Percentiles rank a stretch among this genome's conserved stretches.
Conservation (phyloP, 2,888 invertebrate genomes). For the Penaeus monodon region DNA sequence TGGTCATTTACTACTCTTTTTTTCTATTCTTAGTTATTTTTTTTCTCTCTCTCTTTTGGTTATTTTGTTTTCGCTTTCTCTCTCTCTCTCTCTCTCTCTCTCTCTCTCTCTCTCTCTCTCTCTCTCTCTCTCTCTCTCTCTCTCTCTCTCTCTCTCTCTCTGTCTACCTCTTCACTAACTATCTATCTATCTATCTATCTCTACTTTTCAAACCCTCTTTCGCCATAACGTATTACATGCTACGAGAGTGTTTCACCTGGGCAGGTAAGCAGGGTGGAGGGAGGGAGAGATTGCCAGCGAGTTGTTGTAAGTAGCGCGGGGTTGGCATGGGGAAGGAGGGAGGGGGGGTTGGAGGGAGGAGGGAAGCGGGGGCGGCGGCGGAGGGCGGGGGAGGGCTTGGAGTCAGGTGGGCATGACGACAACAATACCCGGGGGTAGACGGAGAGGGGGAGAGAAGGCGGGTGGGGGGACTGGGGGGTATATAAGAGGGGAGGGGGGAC, state of each 20-base stretch:
- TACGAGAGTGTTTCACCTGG: not conserved
- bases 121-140: not conserved
- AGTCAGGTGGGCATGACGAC: slow-evolving; percentile 36
- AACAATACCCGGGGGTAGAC: slow-evolving; percentile 30
- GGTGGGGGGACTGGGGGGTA: not conserved
- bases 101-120: slow-evolving; percentile 2
- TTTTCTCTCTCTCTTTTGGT: no score
- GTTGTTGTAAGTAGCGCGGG: not conserved
- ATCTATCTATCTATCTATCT: not conserved
- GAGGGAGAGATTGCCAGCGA: not conserved
- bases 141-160: not conserved
- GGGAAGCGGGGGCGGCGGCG: not conserved
- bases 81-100: not conserved
- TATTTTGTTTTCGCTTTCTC: no score
- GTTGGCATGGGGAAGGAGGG: not conserved
- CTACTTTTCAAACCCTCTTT: not conserved
- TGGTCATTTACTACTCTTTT: no score
- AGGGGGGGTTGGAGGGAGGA: not conserved
- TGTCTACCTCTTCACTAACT: not conserved
- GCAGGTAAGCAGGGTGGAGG: not conserved
- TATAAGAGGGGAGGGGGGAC: not conserved
- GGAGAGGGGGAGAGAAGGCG: not conserved
- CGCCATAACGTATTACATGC: not conserved
- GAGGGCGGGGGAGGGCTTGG: slow-evolving; percentile 7
- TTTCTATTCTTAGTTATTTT: no score